Evolutionary conservation across 2,888 invertebrate species (phyloP), one percentile per base, ranked within the genome.

Genomic region (Glaucopsyche alexis): DNA sequence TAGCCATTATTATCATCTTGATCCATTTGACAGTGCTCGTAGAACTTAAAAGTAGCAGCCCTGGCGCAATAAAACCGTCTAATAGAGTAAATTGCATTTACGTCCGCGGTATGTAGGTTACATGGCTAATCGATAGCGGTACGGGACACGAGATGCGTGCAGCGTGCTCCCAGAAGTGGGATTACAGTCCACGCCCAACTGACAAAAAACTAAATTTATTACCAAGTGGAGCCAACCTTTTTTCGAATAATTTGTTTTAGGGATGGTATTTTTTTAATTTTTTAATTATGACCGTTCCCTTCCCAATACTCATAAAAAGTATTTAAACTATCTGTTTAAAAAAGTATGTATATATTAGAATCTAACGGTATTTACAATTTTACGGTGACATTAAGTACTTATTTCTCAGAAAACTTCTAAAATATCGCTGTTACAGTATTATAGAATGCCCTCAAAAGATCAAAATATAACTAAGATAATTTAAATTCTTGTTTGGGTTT

Each of bases 11-110:
- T 29, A 19, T 11, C 55, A 55, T 55, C 19, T 55, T 52, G 11
- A 1, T 9, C 19, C 55, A 19, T 9, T 16, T 55, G 55, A 9
- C 42, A 66, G 9, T 67, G 16, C 42, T 45, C 16, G 38, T 16
- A 11, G 45, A 66, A 45, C 42, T 45, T 19, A 6, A 45, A 16
- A 7, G 47, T 47, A 13, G 29, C 72, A 72, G 29, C 72, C 72
- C 72, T 72, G 7, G 7, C 65, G 16, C 8, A 69, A 69, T 69
- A 69, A 69, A 69, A 65, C 49, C 49, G 55, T 52, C 40, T 72
- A 65, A 72, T 72, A 65, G 38, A 40, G 65, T 49, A 72, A 72
- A 72, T 72, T 72, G 72, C 65, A 72, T 72, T 65, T 72, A 65
- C 65, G 40, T 9, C 14, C 40, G 50, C 45, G 16, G 64, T 65